Base-by-base conservation (phyloP, 2,888 invertebrate species). In the Baccha elongata region DNA sequence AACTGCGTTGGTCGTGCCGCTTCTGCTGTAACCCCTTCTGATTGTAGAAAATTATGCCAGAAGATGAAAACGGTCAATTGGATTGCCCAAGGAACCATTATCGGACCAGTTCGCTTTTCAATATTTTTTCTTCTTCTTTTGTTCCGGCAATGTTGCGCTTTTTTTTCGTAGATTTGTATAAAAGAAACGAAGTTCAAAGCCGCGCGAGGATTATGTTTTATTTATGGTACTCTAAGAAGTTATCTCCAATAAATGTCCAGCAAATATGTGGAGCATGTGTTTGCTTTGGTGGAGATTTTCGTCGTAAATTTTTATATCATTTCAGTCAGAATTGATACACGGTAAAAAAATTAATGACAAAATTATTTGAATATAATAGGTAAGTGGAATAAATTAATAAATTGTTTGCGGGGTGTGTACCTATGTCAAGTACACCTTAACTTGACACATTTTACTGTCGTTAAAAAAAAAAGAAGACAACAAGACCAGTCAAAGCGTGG, bases 211-310 rank as follows among this genome's bases (percentile, higher is more conserved):
- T 89, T 90, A 91, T 91, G 90, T 90, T 91, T 90, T 90, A 90
- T 90, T 90, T 90, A 90, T 90, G 90, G 89, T 87, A 88, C 89
- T 86, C 87, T 87, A 87, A 88, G 89, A 91, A 90, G 89, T 90
- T 91, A 90, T 89, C 91, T 90, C 87, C 90, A 90, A 91, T 91
- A 90, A 90, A 90, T 89, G 91, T 90, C 91, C 89, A 87, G 88
- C 88, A 89, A 89, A 89, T 89, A 90, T 90, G 90, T 90, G 89
- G 89, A 90, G 91, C 90, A 90, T 90, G 90, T 91, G 91, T 91
- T 91, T 89, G 89, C 90, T 91, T 90, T 89, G 88, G 88, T 87
- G 86, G 87, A 88, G 88, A 89, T 88, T 89, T 90, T 88, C 87
- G 87, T 89, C 89, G 89, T 86, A 86, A 86, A 87, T 86, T 89